Base-by-base conservation (phyloP, 2,888 invertebrate species). In the Protodeltote pygarga region DNA sequence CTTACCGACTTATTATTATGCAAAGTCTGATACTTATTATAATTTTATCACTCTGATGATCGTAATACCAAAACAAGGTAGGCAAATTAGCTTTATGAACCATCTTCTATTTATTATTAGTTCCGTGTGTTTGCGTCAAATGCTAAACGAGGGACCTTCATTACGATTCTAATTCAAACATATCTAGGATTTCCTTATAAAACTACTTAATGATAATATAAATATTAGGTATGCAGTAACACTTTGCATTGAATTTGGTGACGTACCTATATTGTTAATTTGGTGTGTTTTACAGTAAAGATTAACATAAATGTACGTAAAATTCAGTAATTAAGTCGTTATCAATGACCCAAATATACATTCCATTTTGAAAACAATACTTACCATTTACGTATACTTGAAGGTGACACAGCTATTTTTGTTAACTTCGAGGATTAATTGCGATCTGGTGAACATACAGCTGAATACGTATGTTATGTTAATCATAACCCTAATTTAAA, bases 81-180 rank as follows among this genome's bases (percentile, higher is more conserved):
- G 29, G 27, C 50, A 49, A 61, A 60, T 60, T 45, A 49, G 33
- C 64, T 31, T 44, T 55, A 59, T 51, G 34, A 59, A 58, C 48
- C 62, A 58, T 61, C 50, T 57, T 61, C 41, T 48, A 55, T 61
- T 40, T 48, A 55, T 64, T 65, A 65, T 63, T 45, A 69, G 55
- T 76, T 73, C 67, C 67, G 70, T 62, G 64, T 73, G 50, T 70
- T 62, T 62, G 66, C 65, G 67, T 68, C 59, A 66, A 74, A 66
- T 52, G 58, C 57, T 61, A 62, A 65, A 52, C 44, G 38, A 58
- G 35, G 45, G 47, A 35, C 58, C 61, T 64, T 72, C 57, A 70
- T 66, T 69, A 64, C 32, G 37, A 65, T 67, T 68, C 62, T 29
- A 65, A 63, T 60, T 60, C 49, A 60, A 59, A 62, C 45, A 41